Percentiles rank a stretch among this genome's conserved stretches.
These are phyloP conservation scores for Delia radicum DNA, from an alignment of 1,140 invertebrate genomes.

Conservation along the genomic window DNA sequence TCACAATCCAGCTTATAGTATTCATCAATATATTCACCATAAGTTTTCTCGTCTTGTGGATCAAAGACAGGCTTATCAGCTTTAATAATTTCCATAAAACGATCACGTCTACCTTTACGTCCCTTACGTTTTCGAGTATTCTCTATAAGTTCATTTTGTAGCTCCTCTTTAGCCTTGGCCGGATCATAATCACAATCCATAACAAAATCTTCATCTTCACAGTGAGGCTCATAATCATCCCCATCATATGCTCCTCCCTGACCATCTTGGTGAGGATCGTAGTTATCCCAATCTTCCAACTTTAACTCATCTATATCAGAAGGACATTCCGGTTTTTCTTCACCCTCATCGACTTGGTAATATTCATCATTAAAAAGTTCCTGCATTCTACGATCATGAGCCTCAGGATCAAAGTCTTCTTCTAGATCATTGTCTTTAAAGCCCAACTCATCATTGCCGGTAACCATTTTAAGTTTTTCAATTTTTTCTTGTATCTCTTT, in stretches of 20 bases:
- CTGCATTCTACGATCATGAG: slow-evolving; percentile 86
- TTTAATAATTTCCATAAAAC: slow-evolving; percentile 70
- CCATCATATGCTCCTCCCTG: slow-evolving; percentile 36
- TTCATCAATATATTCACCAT: slow-evolving; percentile 88
- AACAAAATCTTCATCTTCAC: slow-evolving; percentile 80
- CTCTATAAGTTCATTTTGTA: slow-evolving; percentile 63
- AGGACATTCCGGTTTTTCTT: slow-evolving; percentile 78
- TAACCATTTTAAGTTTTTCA: slow-evolving; percentile 83
- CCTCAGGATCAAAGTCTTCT: slow-evolving; percentile 90
- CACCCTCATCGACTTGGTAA: slow-evolving; percentile 72
- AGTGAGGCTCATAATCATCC: slow-evolving; percentile 60
- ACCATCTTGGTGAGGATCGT: slow-evolving; percentile 53
- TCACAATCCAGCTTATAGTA: slow-evolving; percentile 95
- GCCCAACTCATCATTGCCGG: slow-evolving; percentile 71
- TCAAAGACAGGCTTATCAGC: slow-evolving; percentile 81
- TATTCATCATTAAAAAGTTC: slow-evolving; percentile 85
- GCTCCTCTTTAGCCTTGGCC: slow-evolving; percentile 54
- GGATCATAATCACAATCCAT: slow-evolving; percentile 88
- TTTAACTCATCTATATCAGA: slow-evolving; percentile 72
- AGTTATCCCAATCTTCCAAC: slow-evolving; percentile 76
- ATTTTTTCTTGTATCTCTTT: slow-evolving; percentile 92
- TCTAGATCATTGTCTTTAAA: slow-evolving; percentile 73
- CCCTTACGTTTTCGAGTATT: slow-evolving; percentile 62
- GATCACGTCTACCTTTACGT: slow-evolving; percentile 62
- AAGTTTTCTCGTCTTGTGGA: slow-evolving; percentile 72